These are phyloP conservation scores for Lasioglossum leucozonium DNA, from an alignment of 2,888 invertebrate genomes.

Conservation along the genomic window DNA sequence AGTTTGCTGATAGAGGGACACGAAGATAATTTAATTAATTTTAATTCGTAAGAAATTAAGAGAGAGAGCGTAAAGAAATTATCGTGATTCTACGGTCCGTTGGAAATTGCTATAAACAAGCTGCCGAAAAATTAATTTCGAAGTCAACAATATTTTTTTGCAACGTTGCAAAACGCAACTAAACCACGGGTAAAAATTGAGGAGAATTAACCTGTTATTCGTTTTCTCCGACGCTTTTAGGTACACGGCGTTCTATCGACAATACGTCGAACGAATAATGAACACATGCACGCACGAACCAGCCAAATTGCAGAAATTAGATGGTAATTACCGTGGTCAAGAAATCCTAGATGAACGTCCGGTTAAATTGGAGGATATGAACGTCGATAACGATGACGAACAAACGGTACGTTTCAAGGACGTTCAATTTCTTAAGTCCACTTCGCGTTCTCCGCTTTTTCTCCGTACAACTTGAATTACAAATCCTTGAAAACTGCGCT, in stretches of 20 bases:
- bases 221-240: background rate
- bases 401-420: conserved; percentile 3
- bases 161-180: too few relatives aligned
- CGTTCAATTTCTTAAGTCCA: conserved; percentile 20
- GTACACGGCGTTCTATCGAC: background rate
- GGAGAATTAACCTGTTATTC: background rate
- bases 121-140: too few relatives aligned
- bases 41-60: too few relatives aligned
- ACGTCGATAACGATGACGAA: background rate
- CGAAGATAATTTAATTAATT: too few relatives aligned
- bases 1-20: too few relatives aligned
- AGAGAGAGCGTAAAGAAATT: too few relatives aligned
- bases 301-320: background rate
- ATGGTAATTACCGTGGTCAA: background rate
- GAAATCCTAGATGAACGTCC: background rate
- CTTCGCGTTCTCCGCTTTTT: conserved; percentile 22
- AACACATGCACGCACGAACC: background rate
- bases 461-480: conserved; percentile 20
- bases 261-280: background rate
- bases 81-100: too few relatives aligned
- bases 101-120: too few relatives aligned
- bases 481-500: background rate
- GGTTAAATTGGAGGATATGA: background rate
- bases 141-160: too few relatives aligned
- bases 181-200: too few relatives aligned